Percentiles rank a stretch among this genome's conserved stretches.
phyloP scores from a whole-genome alignment of 2,113 vertebrate genomes.

The Grammomys dolichurus region DNA sequence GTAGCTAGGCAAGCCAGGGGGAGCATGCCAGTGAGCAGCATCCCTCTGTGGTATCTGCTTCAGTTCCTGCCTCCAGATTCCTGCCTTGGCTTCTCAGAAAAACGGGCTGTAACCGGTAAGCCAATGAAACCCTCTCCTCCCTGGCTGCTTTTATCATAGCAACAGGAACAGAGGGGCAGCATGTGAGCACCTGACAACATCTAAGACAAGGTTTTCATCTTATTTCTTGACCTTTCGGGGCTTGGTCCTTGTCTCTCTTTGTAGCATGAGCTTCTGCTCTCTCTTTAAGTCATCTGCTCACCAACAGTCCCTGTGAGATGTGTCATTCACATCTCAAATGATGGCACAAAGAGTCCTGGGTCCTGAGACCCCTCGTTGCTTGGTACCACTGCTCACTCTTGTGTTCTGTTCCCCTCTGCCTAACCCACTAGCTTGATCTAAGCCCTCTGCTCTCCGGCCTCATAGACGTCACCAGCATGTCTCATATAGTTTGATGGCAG shows the following conservation, averaged over 20 bases:
- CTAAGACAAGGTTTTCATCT: neutral
- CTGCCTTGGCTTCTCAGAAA: neutral
- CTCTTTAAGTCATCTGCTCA: neutral
- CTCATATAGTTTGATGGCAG: neutral
- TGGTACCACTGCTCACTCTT: no score
- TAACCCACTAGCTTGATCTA: neutral
- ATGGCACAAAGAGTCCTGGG: neutral
- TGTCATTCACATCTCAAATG: neutral
- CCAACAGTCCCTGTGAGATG: neutral
- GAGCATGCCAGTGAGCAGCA: neutral
- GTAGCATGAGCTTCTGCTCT: neutral
- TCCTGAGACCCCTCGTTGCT: neutral
- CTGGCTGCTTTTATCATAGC: neutral
- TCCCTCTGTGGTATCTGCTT: neutral
- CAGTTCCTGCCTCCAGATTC: neutral
- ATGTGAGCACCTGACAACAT: neutral
- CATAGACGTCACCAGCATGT: no score
- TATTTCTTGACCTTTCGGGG: neutral
- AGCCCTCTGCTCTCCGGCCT: neutral
- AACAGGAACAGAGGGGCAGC: neutral
- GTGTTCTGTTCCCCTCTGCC: neutral
- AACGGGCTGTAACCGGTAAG: neutral
- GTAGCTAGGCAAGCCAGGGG: neutral
- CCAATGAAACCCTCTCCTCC: neutral
- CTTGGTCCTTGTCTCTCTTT: neutral